Evolutionary conservation across 2,113 vertebrate genomes (phyloP).

Genomic region (Paradoxurus hermaphroditus): DNA sequence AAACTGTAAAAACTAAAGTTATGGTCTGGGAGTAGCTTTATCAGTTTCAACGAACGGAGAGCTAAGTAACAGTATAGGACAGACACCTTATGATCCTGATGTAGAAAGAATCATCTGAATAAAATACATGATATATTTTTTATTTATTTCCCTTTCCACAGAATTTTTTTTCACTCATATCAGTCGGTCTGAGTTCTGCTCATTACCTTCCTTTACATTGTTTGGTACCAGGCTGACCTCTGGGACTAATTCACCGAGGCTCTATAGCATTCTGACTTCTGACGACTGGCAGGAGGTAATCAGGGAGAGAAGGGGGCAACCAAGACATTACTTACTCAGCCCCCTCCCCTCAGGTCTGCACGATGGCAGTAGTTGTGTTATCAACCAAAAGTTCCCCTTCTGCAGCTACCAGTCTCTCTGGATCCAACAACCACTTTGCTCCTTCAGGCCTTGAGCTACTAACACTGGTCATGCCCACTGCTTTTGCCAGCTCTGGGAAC

Average conservation of each 20-base stretch:
- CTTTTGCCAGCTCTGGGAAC: neutral
- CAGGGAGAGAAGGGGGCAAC: neutral
- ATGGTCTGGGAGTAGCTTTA: neutral
- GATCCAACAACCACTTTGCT: neutral
- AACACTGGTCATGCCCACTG: neutral
- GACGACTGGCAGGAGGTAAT: neutral
- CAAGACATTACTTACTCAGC: neutral
- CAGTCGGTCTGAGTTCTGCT: neutral
- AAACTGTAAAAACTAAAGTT: neutral
- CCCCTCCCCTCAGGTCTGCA: neutral
- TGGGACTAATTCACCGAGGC: neutral
- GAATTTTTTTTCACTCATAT: neutral
- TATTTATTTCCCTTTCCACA: neutral
- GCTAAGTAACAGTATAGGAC: neutral
- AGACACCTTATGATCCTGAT: neutral
- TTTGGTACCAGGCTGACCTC: neutral
- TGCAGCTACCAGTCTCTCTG: neutral
- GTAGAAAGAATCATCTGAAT: neutral
- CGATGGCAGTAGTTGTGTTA: neutral
- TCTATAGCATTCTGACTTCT: neutral
- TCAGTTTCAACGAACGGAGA: neutral
- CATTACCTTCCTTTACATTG: neutral
- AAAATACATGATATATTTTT: neutral
- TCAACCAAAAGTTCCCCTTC: neutral
- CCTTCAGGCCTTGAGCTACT: neutral